Base-by-base conservation (phyloP, 2,888 invertebrate species). In the Scaptomyza tumidula region DNA sequence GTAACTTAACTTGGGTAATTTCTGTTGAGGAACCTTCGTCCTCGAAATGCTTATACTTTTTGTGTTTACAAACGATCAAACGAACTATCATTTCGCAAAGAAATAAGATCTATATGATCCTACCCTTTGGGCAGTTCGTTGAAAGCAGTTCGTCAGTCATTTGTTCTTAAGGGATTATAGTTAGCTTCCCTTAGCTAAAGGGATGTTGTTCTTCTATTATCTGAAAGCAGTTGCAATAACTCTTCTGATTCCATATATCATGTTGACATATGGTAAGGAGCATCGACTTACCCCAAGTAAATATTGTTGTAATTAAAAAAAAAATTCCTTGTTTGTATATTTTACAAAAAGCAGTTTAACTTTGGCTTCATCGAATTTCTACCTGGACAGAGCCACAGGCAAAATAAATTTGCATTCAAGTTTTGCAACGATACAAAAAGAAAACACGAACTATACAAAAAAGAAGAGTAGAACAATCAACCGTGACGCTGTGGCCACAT, bases 361-460 rank as follows among this genome's bases (percentile, higher is more conserved):
- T 75, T 75, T 35, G 41, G 44, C 61, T 58, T 41, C 41, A 59
- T 50, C 24, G 27, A 62, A 49, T 58, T 58, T 53, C 57, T 48
- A 65, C 49, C 58, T 29, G 65, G 5, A 57, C 50, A 61, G 11
- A 41, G 56, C 71, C 53, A 3, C 6, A 24, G 71, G 56, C 59
- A 33, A 49, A 56, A 62, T 60, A 71, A 80, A 81, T 81, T 81
- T 81, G 66, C 70, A 81, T 81, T 61, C 62, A 56, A 73, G 77
- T 64, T 82, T 72, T 72, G 62, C 61, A 59, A 16, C 54, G 71
- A 67, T 69, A 74, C 44, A 33, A 46, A 44, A 58, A 49, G 13
- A 49, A 43, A 63, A 52, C 3, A 16, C 62, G 16, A 16, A 27
- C 13, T 0, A 4, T n/a, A 14, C 27, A 39, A 11, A 35, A n/a